phyloP scores from a whole-genome alignment of 2,888 invertebrate genomes.

The Agrotis clavis region DNA sequence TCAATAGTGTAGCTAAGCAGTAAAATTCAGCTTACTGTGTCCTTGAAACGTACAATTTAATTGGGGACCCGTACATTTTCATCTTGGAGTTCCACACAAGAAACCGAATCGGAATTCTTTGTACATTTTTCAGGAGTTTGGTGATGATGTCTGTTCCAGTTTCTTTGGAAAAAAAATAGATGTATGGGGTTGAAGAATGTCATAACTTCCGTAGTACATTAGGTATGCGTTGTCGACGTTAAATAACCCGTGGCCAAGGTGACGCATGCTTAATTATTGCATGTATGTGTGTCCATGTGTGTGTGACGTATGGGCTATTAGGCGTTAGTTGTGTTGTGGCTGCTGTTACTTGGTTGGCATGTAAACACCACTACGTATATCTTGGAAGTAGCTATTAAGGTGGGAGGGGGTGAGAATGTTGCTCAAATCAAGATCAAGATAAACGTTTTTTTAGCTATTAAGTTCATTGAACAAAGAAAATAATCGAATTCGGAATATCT shows the following conservation, averaged over 20 bases:
- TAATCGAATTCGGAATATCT: neutral
- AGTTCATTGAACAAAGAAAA: slow-evolving; percentile 30
- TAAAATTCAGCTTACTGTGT: slow-evolving; percentile 46
- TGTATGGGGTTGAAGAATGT: slow-evolving; percentile 2
- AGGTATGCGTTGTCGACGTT: slow-evolving; percentile 2
- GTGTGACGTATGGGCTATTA: slow-evolving; percentile 62
- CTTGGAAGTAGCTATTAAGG: slow-evolving; percentile 25
- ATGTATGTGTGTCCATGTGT: slow-evolving; percentile 51
- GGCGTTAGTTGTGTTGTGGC: slow-evolving; percentile 36
- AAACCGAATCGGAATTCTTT: slow-evolving; percentile 13
- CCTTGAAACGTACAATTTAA: slow-evolving; percentile 51
- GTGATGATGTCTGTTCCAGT: neutral
- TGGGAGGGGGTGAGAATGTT: slow-evolving; percentile 1
- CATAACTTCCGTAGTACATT: neutral
- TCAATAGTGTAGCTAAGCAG: slow-evolving; percentile 44
- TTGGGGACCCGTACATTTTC: slow-evolving; percentile 34
- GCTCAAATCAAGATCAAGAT: slow-evolving; percentile 40
- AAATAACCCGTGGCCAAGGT: slow-evolving; percentile 51
- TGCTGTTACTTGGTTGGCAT: slow-evolving; percentile 52
- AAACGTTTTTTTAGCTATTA: neutral
- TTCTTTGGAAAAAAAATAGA: neutral
- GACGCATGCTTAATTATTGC: slow-evolving; percentile 60
- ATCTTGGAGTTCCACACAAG: slow-evolving; percentile 10
- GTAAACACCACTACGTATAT: slow-evolving; percentile 47
- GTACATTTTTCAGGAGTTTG: slow-evolving; percentile 1